Evolutionary conservation across 2,113 vertebrate species (phyloP).

Genomic region (Oceanodroma tethys): DNA sequence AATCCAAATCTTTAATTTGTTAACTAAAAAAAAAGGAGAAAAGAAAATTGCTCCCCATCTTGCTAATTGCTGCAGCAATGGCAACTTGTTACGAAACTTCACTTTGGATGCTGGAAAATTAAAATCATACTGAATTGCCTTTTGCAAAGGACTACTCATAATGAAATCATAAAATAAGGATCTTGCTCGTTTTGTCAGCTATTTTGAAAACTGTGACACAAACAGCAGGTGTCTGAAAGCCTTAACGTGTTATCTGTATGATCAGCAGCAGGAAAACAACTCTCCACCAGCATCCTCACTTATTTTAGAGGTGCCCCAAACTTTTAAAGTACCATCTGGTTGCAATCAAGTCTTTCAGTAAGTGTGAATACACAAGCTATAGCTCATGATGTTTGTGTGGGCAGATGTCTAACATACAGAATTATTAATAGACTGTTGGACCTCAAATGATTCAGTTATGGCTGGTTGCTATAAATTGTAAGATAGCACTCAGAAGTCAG

Average conservation of each 20-base stretch:
- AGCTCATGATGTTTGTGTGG: neutral
- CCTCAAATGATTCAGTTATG: neutral
- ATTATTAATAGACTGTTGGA: neutral
- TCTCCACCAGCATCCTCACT: neutral
- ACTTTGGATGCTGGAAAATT: neutral
- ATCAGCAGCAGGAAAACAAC: neutral
- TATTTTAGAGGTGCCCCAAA: neutral
- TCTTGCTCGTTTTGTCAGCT: neutral
- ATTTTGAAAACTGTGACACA: slow-evolving; percentile 2
- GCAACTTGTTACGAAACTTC: neutral
- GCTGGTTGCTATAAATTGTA: neutral
- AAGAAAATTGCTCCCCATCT: neutral
- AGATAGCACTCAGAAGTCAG: neutral
- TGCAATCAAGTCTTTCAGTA: neutral
- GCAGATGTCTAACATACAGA: neutral
- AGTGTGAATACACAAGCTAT: neutral
- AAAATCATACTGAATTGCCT: neutral
- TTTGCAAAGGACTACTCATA: neutral
- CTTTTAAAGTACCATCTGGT: neutral
- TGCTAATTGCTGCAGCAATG: neutral
- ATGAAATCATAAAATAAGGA: neutral
- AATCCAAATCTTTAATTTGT: neutral
- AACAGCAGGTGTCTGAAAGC: slow-evolving; percentile 1
- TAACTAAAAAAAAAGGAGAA: neutral
- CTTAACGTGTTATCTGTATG: neutral